Base-by-base conservation (phyloP, 2,113 vertebrate genomes). In the Oriolus oriolus region DNA sequence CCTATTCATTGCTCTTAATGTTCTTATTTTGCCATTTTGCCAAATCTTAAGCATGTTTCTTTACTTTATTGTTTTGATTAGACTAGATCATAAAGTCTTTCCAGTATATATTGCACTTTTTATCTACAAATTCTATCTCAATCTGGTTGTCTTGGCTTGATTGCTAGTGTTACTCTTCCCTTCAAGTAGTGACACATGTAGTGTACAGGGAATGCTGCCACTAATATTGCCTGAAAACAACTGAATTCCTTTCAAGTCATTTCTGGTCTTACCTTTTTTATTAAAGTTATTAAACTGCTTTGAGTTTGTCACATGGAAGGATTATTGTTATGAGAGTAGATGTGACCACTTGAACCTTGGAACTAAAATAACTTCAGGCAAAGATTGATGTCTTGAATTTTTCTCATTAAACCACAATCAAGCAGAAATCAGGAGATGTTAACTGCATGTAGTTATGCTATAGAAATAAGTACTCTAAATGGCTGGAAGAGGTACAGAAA, bases 341-440 rank as follows among this genome's bases (percentile, higher is more conserved):
- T 0, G 3, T 69, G 68, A 81, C 89, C 71, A 19, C 33, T 39
- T 65, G 78, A 82, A 66, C 44, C 50, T 77, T 18, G 24, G 37
- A 93, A 88, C 41, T 56, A 37, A 83, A 76, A 78, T 75, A 87
- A 79, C 70, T 89, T 89, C 33, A 76, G 66, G 52, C 76, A 88
- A 94, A 92, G 90, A 96, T 84, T 87, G 83, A 95, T 76, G 49
- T 81, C 60, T 81, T 78, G 49, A 69, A 68, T 95, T 95, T 97
- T 93, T 80, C 81, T 89, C 44, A 93, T 78, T 91, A 92, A 94
- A 65, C 41, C 69, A 84, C 39, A 84, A 91, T 97, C 63, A 83
- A 45, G 41, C 4, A 78, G 52, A 87, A 94, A 86, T 91, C 68
- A 94, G 90, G 78, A 76, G 42, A 91, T 95, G 26, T 78, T 96